Evolutionary conservation across 2,113 vertebrate species (phyloP).

Genomic region (Nipponia nippon): DNA sequence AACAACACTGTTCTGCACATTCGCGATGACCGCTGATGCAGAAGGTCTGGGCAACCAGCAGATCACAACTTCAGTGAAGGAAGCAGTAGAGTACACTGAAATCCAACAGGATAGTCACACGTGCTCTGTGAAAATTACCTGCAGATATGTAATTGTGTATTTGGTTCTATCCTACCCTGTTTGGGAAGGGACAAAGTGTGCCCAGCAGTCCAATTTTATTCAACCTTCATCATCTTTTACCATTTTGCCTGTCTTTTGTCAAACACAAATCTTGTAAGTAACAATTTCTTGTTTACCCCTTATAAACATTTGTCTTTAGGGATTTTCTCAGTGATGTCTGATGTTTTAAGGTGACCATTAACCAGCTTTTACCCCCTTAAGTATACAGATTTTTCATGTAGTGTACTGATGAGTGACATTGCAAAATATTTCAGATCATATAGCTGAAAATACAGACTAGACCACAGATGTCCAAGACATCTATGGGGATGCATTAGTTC

Average conservation of each 20-base stretch:
- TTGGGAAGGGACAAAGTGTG: neutral
- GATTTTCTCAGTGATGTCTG: neutral
- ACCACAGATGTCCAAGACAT: neutral
- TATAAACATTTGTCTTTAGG: neutral
- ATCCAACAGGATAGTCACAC: neutral
- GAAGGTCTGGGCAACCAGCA: neutral
- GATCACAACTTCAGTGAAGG: neutral
- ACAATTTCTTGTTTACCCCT: neutral
- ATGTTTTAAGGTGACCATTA: neutral
- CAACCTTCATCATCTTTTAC: neutral
- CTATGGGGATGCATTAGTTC: neutral
- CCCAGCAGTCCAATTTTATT: neutral
- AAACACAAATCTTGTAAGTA: neutral
- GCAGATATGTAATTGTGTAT: neutral
- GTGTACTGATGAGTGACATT: neutral
- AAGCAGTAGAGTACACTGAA: neutral
- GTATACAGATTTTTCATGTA: neutral
- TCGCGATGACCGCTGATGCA: neutral
- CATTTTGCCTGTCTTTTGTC: neutral
- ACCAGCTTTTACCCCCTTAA: neutral
- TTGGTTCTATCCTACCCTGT: neutral
- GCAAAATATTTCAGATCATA: neutral
- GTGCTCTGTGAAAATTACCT: neutral
- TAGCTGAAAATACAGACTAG: neutral
- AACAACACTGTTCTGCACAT: accelerated